Percentiles rank a stretch among this genome's conserved stretches.
Conservation (phyloP, 2,113 vertebrate species). For the Tragelaphus strepsiceros region DNA sequence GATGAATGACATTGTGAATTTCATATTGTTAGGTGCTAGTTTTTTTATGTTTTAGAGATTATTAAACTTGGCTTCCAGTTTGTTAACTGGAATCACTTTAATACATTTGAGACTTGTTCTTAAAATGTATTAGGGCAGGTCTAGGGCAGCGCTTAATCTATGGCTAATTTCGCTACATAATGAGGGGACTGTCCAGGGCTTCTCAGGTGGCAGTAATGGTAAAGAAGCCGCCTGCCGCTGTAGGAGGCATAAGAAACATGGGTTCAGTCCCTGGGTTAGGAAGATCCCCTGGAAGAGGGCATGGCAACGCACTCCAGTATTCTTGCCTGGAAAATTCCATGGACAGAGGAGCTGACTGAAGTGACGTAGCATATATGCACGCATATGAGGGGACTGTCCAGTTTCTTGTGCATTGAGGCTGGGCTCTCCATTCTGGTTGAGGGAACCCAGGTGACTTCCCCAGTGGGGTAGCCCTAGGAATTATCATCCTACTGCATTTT, state of each 20-base stretch:
- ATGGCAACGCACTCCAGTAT: background rate
- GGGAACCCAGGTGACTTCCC: background rate
- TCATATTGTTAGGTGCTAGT: background rate
- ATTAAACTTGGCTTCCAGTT: background rate
- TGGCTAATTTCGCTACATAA: background rate
- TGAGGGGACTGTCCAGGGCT: background rate
- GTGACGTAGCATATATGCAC: rapidly evolving
- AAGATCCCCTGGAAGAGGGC: background rate
- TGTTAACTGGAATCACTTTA: background rate
- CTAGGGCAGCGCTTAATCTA: background rate
- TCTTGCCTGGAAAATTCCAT: background rate
- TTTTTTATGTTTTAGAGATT: background rate
- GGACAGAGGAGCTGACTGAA: background rate
- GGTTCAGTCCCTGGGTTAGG: background rate
- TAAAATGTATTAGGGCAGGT: background rate
- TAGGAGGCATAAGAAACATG: background rate
- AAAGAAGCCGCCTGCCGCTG: background rate
- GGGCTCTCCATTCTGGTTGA: background rate
- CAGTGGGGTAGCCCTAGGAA: background rate
- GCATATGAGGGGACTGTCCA: background rate
- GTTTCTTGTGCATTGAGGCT: background rate
- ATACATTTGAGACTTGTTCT: background rate
- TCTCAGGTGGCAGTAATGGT: background rate
- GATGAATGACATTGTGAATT: background rate
- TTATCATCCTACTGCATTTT: background rate